Conservation (phyloP, 2,113 vertebrate genomes). For the human (Homo sapiens) region GRCh38 chr2:34093501-34094000, state of each 20-base stretch:
- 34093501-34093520: not conserved
- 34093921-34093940: not conserved
- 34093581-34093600: too few species aligned
- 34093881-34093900: not conserved
- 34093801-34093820: not conserved
- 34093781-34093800: not conserved
- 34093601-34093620: too few species aligned
- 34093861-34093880: not conserved
- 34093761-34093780: not conserved
- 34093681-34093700: not conserved
- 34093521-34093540: too few species aligned
- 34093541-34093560: too few species aligned
- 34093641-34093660: too few species aligned
- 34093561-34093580: too few species aligned
- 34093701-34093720: not conserved
- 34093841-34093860: not conserved
- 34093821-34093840: not conserved
- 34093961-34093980: not conserved
- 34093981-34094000: not conserved
- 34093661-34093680: not conserved
- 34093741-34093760: constrained; percentile 8
- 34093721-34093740: not conserved
- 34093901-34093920: not conserved
- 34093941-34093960: constrained; percentile 7
- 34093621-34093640: too few species aligned